Conservation (phyloP, 2,888 invertebrate species). For the Coelopa pilipes region DNA sequence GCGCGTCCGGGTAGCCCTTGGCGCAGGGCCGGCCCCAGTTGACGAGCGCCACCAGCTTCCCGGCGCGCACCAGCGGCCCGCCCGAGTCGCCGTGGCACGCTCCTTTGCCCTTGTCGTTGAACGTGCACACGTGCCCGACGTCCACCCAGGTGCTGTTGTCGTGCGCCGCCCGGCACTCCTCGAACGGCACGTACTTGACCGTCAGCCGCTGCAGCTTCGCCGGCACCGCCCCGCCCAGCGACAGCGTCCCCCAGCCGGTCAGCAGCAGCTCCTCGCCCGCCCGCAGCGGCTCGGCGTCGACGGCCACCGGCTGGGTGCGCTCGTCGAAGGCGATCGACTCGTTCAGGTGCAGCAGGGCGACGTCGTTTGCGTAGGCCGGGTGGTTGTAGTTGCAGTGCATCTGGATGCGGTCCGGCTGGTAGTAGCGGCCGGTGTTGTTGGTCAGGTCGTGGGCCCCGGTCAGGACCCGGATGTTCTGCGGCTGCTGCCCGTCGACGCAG, state of each 20-base stretch:
- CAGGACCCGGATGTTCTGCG: slow-evolving; percentile 51
- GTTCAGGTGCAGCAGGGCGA: slow-evolving; percentile 74
- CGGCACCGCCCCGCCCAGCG: slow-evolving; percentile 69
- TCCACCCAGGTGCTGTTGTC: slow-evolving; percentile 68
- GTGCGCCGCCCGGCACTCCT: slow-evolving; percentile 70
- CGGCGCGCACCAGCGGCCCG: slow-evolving; percentile 60
- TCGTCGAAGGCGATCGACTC: slow-evolving; percentile 69
- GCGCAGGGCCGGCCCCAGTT: slow-evolving; percentile 66
- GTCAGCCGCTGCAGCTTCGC: slow-evolving; percentile 71
- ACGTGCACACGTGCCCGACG: slow-evolving; percentile 72
- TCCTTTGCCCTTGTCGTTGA: slow-evolving; percentile 71
- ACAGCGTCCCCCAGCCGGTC: slow-evolving; percentile 74
- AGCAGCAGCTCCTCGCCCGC: slow-evolving; percentile 69
- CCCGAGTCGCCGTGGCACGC: slow-evolving; percentile 65
- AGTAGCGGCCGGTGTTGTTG: slow-evolving; percentile 52
- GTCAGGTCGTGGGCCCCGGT: slow-evolving; percentile 58
- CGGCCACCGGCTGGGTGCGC: slow-evolving; percentile 69
- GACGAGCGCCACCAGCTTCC: slow-evolving; percentile 59
- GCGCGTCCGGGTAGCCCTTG: slow-evolving; percentile 62
- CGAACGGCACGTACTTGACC: slow-evolving; percentile 70
- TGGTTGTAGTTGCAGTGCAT: slow-evolving; percentile 58
- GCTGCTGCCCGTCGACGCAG: slow-evolving; percentile 55
- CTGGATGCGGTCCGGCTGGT: slow-evolving; percentile 54
- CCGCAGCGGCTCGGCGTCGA: slow-evolving; percentile 58
- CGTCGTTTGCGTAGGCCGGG: slow-evolving; percentile 70